Base-by-base conservation (phyloP, 2,888 invertebrate species). In the Melinopterus prodromus region DNA sequence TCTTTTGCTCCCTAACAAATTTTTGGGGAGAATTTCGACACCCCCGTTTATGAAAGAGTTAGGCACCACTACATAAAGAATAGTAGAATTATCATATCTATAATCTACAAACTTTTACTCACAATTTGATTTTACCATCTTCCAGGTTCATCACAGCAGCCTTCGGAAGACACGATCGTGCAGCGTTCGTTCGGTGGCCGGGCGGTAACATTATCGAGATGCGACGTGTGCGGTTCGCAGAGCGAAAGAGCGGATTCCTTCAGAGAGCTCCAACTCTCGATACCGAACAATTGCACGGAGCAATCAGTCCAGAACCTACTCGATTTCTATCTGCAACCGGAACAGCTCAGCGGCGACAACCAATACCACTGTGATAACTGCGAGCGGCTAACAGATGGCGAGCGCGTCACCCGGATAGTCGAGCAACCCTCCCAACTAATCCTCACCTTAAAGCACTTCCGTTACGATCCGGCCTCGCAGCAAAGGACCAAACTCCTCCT, bases 311-410 rank as follows among this genome's bases (percentile, higher is more conserved):
- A 96, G 87, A 93, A 93, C 83, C 91, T 97, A 0, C 90, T 97
- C 15, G 94, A 95, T 83, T 95, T 93, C 86, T 97, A 95, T 87
- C 92, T 96, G 83, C 93, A 94, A 16, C 93, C 95, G 0, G 97
- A 97, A 87, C 92, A 92, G 78, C 89, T 97, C 53, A 92, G 93
- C 1, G 97, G 95, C 0, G 96, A 96, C 78, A 97, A 97, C 87
- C 92, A 93, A 88, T 97, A 97, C 88, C 92, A 93, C 83, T 97
- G 97, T 90, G 93, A 93, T 81, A 92, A 92, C 77, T 97, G 97
- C 87, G 92, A 92, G 77, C 91, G 91, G 14, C 89, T 96, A 14
- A 94, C 94, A 70, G 96, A 97, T 85, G 97, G 96, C 0, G 94
- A 95, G 86, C 91, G 94, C 36, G 91, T 91, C 70, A 93, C 94